These are phyloP conservation scores for Tricholaema leucomelas DNA, from an alignment of 2,113 vertebrate species.

Conservation along the genomic window DNA sequence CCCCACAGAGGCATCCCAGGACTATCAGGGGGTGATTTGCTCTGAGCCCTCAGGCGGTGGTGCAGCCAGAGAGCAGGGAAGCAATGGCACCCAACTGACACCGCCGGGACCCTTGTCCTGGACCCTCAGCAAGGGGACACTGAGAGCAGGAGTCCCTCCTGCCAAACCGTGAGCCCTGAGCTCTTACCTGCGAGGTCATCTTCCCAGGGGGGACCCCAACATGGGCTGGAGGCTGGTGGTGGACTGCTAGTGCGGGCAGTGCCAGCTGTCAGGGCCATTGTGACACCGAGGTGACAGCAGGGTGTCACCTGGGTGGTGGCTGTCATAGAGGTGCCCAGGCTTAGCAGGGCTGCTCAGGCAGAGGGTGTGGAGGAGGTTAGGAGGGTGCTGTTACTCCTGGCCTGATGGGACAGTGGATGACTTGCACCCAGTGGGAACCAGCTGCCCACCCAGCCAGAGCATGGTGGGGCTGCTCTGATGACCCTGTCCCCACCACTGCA, in stretches of 20 bases:
- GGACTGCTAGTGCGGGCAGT: accelerated
- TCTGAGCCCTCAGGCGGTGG: not conserved
- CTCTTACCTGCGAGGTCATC: not conserved
- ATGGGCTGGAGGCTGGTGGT: accelerated
- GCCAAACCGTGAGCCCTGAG: not conserved
- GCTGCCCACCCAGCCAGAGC: not conserved
- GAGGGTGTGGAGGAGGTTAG: not conserved
- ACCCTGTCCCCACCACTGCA: not conserved
- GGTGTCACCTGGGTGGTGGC: not conserved
- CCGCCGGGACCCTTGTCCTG: accelerated
- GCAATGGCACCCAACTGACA: not conserved
- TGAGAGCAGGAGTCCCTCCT: accelerated
- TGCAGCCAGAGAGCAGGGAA: not conserved
- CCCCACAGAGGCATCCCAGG: accelerated
- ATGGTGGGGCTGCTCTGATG: accelerated
- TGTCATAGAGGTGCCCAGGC: not conserved
- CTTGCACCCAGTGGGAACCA: accelerated
- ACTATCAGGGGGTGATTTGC: accelerated
- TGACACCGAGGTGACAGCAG: not conserved
- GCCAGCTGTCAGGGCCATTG: not conserved
- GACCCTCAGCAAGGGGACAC: not conserved
- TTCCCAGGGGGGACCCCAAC: accelerated
- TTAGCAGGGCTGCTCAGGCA: not conserved
- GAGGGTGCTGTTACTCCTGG: not conserved
- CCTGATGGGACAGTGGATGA: not conserved